Percentiles rank a stretch among this genome's conserved stretches.
Conservation (phyloP, 2,888 invertebrate species). For the Rosalia funebris region DNA sequence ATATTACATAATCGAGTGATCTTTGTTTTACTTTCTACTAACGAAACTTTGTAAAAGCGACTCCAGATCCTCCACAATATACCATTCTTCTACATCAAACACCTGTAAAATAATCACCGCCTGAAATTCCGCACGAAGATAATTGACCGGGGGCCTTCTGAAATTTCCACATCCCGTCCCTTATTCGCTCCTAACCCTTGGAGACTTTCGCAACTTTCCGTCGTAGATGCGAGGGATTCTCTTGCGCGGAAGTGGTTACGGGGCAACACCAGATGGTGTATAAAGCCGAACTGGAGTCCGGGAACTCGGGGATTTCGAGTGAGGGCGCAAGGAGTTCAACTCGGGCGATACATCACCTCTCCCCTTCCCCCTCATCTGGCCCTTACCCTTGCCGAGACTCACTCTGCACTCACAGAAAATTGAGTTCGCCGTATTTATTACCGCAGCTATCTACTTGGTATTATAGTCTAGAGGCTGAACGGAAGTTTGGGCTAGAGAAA, state of each 20-base stretch:
- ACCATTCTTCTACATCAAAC: no score
- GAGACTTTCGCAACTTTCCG: constrained; percentile 25
- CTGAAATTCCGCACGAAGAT: not conserved
- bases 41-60: no score
- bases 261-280: constrained; percentile 58
- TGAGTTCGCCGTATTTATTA: constrained; percentile 60
- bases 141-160: not conserved
- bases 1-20: no score
- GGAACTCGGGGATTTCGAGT: constrained; percentile 49
- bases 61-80: no score
- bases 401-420: constrained; percentile 58
- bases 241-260: constrained; percentile 52
- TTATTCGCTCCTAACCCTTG: constrained; percentile 8
- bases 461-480: constrained; percentile 36
- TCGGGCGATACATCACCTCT: constrained; percentile 55
- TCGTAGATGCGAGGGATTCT: constrained; percentile 37
- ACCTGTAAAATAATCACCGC: no score
- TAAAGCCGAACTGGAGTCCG: constrained; percentile 51
- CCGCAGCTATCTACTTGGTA: constrained; percentile 56
- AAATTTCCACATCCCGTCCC: constrained; percentile 7
- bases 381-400: constrained; percentile 40
- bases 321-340: constrained; percentile 52
- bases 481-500: not conserved
- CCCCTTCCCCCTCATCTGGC: constrained; percentile 37
- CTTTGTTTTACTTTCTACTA: no score